These are phyloP conservation scores for Clunio marinus DNA, from an alignment of 2,888 invertebrate species.

Conservation along the genomic window DNA sequence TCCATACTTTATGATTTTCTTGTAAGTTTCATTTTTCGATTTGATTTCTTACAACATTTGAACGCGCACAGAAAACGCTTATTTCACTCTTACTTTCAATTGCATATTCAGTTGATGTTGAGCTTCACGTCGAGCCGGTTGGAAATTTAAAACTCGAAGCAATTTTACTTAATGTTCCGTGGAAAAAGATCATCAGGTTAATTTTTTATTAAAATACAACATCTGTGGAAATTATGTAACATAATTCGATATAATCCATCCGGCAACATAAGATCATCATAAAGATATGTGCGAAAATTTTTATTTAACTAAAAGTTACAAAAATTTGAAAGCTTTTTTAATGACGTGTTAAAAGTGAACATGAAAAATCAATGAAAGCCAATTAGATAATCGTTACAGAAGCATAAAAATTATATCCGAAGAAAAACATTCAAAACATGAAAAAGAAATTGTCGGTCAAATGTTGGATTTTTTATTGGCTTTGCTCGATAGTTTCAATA, in stretches of 20 bases:
- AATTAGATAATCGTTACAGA: background rate
- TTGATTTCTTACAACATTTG: too few species aligned
- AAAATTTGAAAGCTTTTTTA: background rate
- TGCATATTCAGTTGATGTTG: conserved; percentile 4
- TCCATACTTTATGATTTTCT: too few species aligned
- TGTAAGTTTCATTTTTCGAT: too few species aligned
- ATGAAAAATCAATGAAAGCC: background rate
- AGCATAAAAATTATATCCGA: background rate
- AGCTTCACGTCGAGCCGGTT: conserved; percentile 5
- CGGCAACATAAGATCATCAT: too few species aligned
- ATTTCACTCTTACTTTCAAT: conserved; percentile 18
- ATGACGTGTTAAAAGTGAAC: background rate
- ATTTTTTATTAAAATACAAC: too few species aligned
- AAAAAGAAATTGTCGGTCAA: conserved; percentile 8
- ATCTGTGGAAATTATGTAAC: too few species aligned
- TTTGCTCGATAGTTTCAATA: background rate
- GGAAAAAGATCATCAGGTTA: background rate
- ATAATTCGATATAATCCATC: too few species aligned
- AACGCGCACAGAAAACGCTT: too few species aligned
- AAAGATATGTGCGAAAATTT: too few species aligned
- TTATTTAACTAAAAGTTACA: too few species aligned
- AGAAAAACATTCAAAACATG: background rate
- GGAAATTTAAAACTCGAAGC: background rate
- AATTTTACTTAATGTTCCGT: background rate
- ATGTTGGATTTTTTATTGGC: background rate